Base-by-base conservation (phyloP, 2,888 invertebrate species). In the Epirrita christyi region DNA sequence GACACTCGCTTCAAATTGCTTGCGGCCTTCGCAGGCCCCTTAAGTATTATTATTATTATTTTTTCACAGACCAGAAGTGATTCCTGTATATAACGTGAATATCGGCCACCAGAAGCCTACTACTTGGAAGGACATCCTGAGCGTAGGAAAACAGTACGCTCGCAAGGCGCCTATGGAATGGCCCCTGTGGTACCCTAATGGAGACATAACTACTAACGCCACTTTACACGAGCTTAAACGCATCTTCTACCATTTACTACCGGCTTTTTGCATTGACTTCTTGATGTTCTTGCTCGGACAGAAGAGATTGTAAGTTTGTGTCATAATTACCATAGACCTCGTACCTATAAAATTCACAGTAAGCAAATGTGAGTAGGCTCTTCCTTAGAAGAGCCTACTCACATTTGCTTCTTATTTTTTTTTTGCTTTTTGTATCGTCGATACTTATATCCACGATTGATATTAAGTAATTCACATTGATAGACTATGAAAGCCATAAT, bases 51-150 rank as follows among this genome's bases (percentile, higher is more conserved):
- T 21, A 21, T 21, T 21, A 3, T 21, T 21, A 21, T 21, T 2
- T 21, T 21, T 21, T 4, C 21, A 21, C 21, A 59, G 59, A 21
- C 40, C 93, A 0, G 87, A 92, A 52, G 90, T 91, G 43, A 93
- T 97, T 42, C 96, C 97, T 0, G 96, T 99, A 4, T 98, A 96
- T 88, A 98, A 99, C 80, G 93, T 98, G 67, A 97, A 98, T 37
- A 96, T 96, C 55, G 97, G 97, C 9, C 95, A 95, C 43, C 93
- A 96, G 38, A 94, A 96, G 70, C 96, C 96, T 2, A 94, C 97
- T 32, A 96, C 96, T 0, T 99, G 98, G 98, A 95, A 95, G 2
- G 95, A 97, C 15, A 94, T 98, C 9, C 93, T 98, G 67, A 90
- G 94, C 51, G 92, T 94, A 55, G 96, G 95, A 9, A 94, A 94